A percentile compares a stretch with the other conserved stretches of the same genome.
Evolutionary conservation across 2,888 invertebrate genomes (phyloP).

Genomic region (Drosophila quinaria): DNA sequence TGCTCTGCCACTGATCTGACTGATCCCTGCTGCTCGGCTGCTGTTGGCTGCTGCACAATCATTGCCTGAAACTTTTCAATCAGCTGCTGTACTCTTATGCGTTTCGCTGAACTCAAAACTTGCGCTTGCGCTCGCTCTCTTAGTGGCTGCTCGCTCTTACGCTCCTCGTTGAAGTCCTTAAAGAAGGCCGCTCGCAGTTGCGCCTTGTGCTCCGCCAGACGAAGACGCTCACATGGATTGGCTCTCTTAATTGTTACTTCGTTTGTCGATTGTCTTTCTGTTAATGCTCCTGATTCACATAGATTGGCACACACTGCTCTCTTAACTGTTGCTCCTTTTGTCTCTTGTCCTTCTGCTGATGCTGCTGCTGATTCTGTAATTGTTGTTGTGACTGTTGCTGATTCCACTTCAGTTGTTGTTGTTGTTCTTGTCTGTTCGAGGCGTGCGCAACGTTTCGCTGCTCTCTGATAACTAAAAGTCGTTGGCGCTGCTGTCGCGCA

Average conservation of each 20-base stretch:
- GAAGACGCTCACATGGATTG: constrained; percentile 31
- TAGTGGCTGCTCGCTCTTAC: background rate
- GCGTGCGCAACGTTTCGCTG: constrained; percentile 71
- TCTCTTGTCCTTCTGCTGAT: constrained; percentile 17
- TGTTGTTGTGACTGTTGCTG: constrained; percentile 19
- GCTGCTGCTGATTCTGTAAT: constrained; percentile 8
- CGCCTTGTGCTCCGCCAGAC: constrained; percentile 76
- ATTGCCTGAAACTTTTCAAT: constrained; percentile 72
- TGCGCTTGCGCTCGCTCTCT: constrained; percentile 14
- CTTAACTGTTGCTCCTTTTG: constrained; percentile 19
- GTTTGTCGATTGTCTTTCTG: constrained; percentile 10
- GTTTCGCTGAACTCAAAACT: constrained; percentile 18
- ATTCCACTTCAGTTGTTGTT: constrained; percentile 21
- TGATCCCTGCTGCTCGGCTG: constrained; percentile 30
- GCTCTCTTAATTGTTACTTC: constrained; percentile 21
- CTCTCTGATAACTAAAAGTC: constrained; percentile 80
- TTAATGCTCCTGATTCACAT: constrained; percentile 36
- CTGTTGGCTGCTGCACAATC: constrained; percentile 51
- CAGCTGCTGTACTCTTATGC: constrained; percentile 59
- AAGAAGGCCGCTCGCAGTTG: constrained; percentile 76
- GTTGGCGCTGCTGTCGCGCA: constrained; percentile 71
- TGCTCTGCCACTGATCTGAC: constrained; percentile 27
- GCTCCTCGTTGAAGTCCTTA: constrained; percentile 52
- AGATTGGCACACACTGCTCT: constrained; percentile 10
- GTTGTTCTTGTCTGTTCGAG: constrained; percentile 36